Evolutionary conservation across 2,113 vertebrate species (phyloP), one percentile per base, ranked within the genome.

Genomic region (Barnardius zonarius): DNA sequence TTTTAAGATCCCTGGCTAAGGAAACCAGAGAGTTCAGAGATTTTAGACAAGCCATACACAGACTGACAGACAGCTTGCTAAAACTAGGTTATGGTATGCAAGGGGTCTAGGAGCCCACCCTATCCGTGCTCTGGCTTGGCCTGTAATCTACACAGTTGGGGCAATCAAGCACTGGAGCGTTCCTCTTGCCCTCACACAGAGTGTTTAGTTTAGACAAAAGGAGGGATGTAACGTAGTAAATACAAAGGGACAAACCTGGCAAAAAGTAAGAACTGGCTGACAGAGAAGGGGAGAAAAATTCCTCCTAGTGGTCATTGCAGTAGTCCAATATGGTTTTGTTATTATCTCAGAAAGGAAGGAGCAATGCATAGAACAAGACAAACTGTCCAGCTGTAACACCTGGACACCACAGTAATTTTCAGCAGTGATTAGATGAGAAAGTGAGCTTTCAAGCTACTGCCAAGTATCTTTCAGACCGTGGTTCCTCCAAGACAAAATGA

Each of bases 271-370:
- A 73, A 77, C 44, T 15, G 17, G 7, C 31, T 90, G 59, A 37
- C 28, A 80, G 59, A 86, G 68, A 94, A 88, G 16, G 28, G 61
- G 88, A 95, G 68, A 78, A 88, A 75, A 91, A 86, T 72, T 77
- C 18, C 73, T 93, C 43, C 61, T 33, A 54, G 79, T 37, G 68
- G 68, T 55, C 51, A 64, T 82, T 22, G 5, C 35, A 82, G 81
- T 43, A 48, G 67, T 57, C 33, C 0, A 4, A 31, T 61, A 78
- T 3, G 39, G 68, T 79, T 92, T 87, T 1, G 0, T 93, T 93
- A 72, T 24, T 79, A 12, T 49, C 24, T 87, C 55, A 89, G 81
- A 93, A 96, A 95, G 94, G 91, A 95, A 95, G 91, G 37, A 92
- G 72, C 37, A 52, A 39, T 25, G 55, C 43, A 64, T 35, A 79